Base-by-base conservation (phyloP, 2,888 invertebrate species). In the Adelphocoris suturalis region DNA sequence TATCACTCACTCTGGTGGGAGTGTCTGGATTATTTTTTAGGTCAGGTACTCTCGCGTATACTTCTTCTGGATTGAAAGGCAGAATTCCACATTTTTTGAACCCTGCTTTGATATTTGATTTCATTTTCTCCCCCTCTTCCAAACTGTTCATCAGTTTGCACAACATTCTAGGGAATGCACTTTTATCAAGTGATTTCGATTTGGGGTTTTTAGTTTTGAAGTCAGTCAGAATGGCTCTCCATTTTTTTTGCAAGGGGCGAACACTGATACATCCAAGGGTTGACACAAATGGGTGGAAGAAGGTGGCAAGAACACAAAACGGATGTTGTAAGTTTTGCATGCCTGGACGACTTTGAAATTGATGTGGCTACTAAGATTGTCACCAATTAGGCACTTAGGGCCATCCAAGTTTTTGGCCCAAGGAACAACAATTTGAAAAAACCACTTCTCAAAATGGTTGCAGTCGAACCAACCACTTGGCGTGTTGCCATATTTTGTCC, bases 301-400 rank as follows among this genome's bases (percentile, higher is more conserved):
- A 11, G 92, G 90, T 14, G 92, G 92, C n/a, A 92, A 89, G 68
- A 93, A 92, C 16, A 93, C 91, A 91, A 93, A 93, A 14, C 81
- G 89, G n/a, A 93, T 92, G 86, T 92, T 91, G 89, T 93, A 90
- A 37, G 92, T 90, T 84, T 92, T 89, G 90, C 93, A 93, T n/a
- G 90, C 28, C 52, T 91, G 46, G 23, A 93, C 48, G 78, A 93
- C 92, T 61, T 91, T 80, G 13, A 80, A 27, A 90, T 85, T 91
- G 28, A 92, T 86, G 88, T 93, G 92, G 27, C 91, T 91, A n/a
- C 91, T 86, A 19, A 93, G 90, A 91, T 93, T 93, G 89, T 93
- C 92, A 11, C 93, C 93, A 86, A 93, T 92, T 19, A 93, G 27
- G 23, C 92, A 92, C 90, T 92, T 92, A 76, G 27, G 61, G 13